These are phyloP conservation scores for Goniozus legneri DNA, from an alignment of 1,140 invertebrate genomes.

Conservation along the genomic window DNA sequence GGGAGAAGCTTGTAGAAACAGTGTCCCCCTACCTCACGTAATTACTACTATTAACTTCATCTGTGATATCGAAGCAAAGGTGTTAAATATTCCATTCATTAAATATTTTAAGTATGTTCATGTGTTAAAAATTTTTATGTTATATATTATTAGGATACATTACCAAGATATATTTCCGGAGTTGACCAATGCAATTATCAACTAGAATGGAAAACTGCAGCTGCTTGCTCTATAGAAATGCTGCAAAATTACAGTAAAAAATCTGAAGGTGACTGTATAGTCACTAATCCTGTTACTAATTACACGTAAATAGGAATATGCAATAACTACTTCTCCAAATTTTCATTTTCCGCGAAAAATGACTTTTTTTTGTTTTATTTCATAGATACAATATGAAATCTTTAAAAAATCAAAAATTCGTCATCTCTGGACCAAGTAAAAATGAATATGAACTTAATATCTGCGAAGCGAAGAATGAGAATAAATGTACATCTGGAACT, in stretches of 20 bases:
- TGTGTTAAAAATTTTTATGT: constrained; percentile 5
- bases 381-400: constrained; percentile 32
- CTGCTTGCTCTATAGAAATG: constrained; percentile 34
- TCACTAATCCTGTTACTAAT: constrained; percentile 39
- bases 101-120: constrained; percentile 3
- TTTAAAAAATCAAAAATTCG: constrained; percentile 22
- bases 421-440: constrained; percentile 9
- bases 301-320: too few relatives aligned
- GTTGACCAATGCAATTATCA: constrained; percentile 36
- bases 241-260: constrained; percentile 29
- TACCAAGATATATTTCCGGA: constrained; percentile 32
- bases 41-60: constrained; percentile 39
- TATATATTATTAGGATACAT: constrained; percentile 25
- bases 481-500: constrained; percentile 21
- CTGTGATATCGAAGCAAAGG: constrained; percentile 37
- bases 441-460: constrained; percentile 33
- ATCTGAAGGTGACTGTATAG: constrained; percentile 28
- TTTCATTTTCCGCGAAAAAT: too few relatives aligned
- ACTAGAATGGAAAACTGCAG: constrained; percentile 34
- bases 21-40: constrained; percentile 7
- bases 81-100: too few relatives aligned
- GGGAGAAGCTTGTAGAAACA: constrained; percentile 25
- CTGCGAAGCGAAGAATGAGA: constrained; percentile 25
- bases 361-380: constrained; percentile 8
- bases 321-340: too few relatives aligned